phyloP scores from a whole-genome alignment of 2,797 vertebrate genomes.

The Pipistrellus kuhlii region DNA sequence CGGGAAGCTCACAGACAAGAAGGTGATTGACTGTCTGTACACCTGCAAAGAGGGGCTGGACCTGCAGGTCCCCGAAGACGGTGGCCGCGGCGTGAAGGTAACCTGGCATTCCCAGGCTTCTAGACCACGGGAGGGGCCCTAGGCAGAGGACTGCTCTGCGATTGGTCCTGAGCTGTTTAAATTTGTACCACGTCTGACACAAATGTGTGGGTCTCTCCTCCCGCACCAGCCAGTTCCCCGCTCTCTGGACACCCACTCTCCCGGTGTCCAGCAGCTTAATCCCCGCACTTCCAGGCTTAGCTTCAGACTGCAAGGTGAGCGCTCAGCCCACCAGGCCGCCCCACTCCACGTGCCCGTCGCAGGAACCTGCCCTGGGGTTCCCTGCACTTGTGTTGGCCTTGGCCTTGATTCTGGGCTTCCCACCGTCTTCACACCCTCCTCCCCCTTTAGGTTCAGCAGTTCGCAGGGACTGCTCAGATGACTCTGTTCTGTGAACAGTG shows the following conservation, averaged over 20 bases:
- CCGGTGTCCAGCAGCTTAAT: fast-evolving
- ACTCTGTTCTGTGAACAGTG: neutral
- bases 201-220: fast-evolving
- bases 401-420: neutral
- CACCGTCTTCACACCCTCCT: neutral
- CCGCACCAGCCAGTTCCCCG: neutral
- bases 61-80: conserved; percentile 92
- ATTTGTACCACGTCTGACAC: neutral
- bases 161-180: neutral
- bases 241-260: neutral
- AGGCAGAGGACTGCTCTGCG: fast-evolving
- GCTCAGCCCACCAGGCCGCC: neutral
- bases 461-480: neutral
- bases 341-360: neutral
- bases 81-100: conserved; percentile 93
- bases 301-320: too few species aligned
- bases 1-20: conserved; percentile 97
- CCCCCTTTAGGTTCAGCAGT: neutral
- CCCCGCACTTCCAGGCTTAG: neutral
- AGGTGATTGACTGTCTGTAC: conserved; percentile 98
- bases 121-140: fast-evolving
- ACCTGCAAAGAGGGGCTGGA: conserved; percentile 99
- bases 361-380: neutral
- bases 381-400: neutral
- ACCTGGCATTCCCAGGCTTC: fast-evolving